Evolutionary conservation across 2,797 vertebrate genomes (phyloP).

Genomic region (Brachyrhaphis roseni): DNA sequence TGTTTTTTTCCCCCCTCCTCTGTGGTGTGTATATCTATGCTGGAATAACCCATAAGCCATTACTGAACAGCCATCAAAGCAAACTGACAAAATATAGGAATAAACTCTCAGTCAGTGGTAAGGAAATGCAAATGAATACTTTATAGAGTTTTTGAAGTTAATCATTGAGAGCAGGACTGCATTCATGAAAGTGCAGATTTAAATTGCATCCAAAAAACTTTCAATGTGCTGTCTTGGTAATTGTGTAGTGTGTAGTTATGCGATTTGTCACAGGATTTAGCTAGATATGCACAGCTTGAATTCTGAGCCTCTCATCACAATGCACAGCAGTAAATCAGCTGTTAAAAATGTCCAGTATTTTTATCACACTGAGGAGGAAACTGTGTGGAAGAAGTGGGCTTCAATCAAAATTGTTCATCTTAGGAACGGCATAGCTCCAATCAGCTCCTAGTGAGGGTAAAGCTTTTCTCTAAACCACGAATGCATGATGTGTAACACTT

Average conservation of each 20-base stretch:
- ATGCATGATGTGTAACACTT: not conserved
- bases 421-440: constrained; percentile 9
- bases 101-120: constrained; percentile 39
- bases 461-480: not conserved
- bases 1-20: constrained; percentile 3
- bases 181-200: constrained; percentile 35
- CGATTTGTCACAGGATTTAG: constrained; percentile 23
- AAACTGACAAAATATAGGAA: constrained; percentile 45
- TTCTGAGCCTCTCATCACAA: constrained; percentile 57
- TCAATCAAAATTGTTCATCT: not conserved
- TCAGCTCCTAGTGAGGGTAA: not conserved
- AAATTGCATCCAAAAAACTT: constrained; percentile 25
- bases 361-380: constrained; percentile 29
- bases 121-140: constrained; percentile 46
- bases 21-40: constrained; percentile 47
- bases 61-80: constrained; percentile 72
- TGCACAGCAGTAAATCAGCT: constrained; percentile 46
- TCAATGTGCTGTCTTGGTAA: constrained; percentile 18
- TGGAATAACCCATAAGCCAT: constrained; percentile 56
- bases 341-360: constrained; percentile 46
- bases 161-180: constrained; percentile 40
- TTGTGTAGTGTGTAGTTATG: constrained; percentile 21
- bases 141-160: constrained; percentile 38
- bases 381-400: constrained; percentile 12
- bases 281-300: constrained; percentile 51